Evolutionary conservation across 53 echinoderm and acorn worm genomes (phyloP), one percentile per base, ranked within the genome.

Genomic region (Stichopus horrens): DNA sequence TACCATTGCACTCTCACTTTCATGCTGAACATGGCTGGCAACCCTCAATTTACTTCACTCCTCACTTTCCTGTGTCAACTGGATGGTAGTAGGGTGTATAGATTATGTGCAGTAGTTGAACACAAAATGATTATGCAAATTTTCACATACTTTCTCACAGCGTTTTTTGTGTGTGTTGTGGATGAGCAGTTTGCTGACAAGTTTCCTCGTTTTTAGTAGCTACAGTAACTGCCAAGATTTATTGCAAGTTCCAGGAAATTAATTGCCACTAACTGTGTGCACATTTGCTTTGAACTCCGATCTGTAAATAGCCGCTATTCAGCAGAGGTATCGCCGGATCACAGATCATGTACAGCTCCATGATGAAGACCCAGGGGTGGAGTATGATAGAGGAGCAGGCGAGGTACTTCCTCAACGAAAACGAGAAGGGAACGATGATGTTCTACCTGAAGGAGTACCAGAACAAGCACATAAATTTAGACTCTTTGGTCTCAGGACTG

Each of bases 371-470:
- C 21, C 96, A 96, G 88, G 92, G 94, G 56, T 97, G 97, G 97
- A 95, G 94, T 54, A 92, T 97, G 97, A 94, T 97, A 5, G 95
- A 97, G 79, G 97, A 97, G 81, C 97, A 97, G 66, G 92, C 97
- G 14, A 78, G 91, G 23, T 92, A 90, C 84, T 91, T 95, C 18
- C 91, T 97, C 55, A 95, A 90, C 54, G 97, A 97, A 77, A 97
- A 97, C 18, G 96, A 96, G 81, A 78, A 90, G 53, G 97, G 97
- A 4, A 97, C 97, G 6, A 97, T 97, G 97, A 97, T 95, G 95
- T 95, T 94, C 81, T 95, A 97, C 85, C 89, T 97, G 7, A 90
- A 91, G 54, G 97, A 97, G 84, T 97, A 97, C 74, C 97, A 97
- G 88, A 91, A 90, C 6, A 92, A 88, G 37, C 91, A 91, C 68